These are phyloP conservation scores for Phengaris arion DNA, from an alignment of 2,888 invertebrate species.

Conservation along the genomic window DNA sequence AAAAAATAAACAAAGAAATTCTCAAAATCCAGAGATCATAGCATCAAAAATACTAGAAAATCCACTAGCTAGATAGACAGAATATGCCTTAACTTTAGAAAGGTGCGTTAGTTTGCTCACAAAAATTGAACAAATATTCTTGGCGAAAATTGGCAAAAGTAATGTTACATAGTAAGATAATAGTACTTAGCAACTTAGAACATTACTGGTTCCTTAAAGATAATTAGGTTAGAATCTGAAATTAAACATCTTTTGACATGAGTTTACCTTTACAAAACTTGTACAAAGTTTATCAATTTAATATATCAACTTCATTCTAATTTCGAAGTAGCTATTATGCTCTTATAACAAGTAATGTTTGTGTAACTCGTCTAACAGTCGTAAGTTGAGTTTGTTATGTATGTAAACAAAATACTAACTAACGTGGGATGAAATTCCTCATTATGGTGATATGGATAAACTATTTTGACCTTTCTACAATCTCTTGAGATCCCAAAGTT, in stretches of 20 bases:
- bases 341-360: not conserved
- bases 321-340: not conserved
- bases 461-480: conserved; percentile 12
- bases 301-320: not conserved
- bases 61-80: no score
- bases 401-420: not conserved
- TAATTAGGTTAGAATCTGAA: conserved; percentile 37
- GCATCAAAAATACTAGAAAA: no score
- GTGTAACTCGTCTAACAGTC: not conserved
- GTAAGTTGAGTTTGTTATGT: not conserved
- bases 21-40: no score
- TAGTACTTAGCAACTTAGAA: not conserved
- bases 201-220: conserved; percentile 18
- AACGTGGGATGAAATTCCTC: not conserved
- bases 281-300: conserved; percentile 2
- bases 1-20: no score
- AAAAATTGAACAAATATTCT: no score
- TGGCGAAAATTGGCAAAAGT: no score
- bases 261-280: not conserved
- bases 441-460: conserved; percentile 1
- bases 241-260: conserved; percentile 55
- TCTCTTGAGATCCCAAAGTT: conserved; percentile 8
- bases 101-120: no score
- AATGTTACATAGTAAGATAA: no score
- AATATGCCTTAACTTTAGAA: no score